These are phyloP conservation scores for Aphis craccivora DNA, from an alignment of 1,140 invertebrate genomes.

Conservation along the genomic window DNA sequence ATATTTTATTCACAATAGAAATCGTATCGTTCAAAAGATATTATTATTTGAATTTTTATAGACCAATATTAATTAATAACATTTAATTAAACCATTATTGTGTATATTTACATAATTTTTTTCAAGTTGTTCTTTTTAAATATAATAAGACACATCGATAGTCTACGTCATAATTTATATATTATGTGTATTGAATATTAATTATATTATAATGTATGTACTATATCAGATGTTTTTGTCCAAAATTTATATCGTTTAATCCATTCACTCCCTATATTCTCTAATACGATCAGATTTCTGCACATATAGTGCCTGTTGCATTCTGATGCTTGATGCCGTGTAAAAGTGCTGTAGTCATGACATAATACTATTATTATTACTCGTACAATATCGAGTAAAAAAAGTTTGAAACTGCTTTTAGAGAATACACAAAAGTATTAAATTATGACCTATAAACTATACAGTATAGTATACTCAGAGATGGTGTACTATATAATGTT, in stretches of 20 bases:
- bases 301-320: background rate
- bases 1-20: no score
- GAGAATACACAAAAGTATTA: background rate
- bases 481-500: no score
- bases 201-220: background rate
- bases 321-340: background rate
- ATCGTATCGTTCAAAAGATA: no score
- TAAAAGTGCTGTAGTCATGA: background rate
- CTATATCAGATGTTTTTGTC: background rate
- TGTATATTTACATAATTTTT: no score
- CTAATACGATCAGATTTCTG: background rate
- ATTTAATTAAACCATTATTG: no score
- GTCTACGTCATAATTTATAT: background rate
- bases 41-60: no score
- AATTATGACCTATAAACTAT: background rate
- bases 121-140: no score
- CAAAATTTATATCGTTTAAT: background rate
- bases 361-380: background rate
- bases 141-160: background rate
- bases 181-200: background rate
- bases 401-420: background rate
- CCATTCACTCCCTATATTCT: background rate
- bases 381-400: background rate
- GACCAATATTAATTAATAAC: no score
- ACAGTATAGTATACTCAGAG: no score